A percentile compares a stretch with the other conserved stretches of the same genome.
phyloP scores from a whole-genome alignment of 2,797 vertebrate genomes.

The Eutrigla gurnardus region DNA sequence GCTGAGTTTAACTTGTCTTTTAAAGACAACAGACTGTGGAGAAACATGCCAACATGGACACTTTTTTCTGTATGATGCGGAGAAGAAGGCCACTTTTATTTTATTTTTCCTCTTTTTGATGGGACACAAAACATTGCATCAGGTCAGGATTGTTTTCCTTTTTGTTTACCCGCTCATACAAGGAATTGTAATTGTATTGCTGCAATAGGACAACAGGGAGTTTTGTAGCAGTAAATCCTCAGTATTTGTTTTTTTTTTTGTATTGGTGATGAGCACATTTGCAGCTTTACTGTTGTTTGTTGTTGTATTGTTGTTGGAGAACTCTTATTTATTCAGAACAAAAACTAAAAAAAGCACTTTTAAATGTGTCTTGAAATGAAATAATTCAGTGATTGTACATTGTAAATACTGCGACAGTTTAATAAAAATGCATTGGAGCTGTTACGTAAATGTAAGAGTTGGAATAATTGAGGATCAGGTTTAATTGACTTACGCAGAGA shows the following conservation, averaged over 20 bases:
- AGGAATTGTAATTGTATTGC: conserved; percentile 51
- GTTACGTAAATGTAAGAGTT: conserved; percentile 35
- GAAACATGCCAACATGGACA: conserved; percentile 33
- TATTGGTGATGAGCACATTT: conserved; percentile 65
- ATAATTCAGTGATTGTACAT: conserved; percentile 77
- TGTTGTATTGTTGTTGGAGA: conserved; percentile 74
- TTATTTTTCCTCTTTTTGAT: conserved; percentile 45
- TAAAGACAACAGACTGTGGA: conserved; percentile 45
- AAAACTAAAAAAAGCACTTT: conserved; percentile 78
- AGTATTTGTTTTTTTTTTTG: conserved; percentile 44
- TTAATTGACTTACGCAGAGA: conserved; percentile 22
- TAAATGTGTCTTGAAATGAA: conserved; percentile 76
- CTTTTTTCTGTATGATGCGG: conserved; percentile 18
- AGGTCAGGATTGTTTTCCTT: conserved; percentile 57
- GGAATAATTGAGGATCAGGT: conserved; percentile 28
- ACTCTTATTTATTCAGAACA: conserved; percentile 81
- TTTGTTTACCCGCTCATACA: conserved; percentile 47
- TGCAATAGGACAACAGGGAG: conserved; percentile 55
- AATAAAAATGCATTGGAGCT: conserved; percentile 77
- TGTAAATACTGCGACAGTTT: conserved; percentile 75
- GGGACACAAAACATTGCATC: conserved; percentile 58
- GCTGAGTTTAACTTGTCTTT: conserved; percentile 45
- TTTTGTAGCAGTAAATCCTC: conserved; percentile 66
- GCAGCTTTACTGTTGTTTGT: conserved; percentile 69
- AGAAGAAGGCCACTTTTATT: conserved; percentile 51